Percentiles rank a stretch among this genome's conserved stretches.
Evolutionary conservation across 1,140 invertebrate species (phyloP).

Genomic region (Venturia canescens): DNA sequence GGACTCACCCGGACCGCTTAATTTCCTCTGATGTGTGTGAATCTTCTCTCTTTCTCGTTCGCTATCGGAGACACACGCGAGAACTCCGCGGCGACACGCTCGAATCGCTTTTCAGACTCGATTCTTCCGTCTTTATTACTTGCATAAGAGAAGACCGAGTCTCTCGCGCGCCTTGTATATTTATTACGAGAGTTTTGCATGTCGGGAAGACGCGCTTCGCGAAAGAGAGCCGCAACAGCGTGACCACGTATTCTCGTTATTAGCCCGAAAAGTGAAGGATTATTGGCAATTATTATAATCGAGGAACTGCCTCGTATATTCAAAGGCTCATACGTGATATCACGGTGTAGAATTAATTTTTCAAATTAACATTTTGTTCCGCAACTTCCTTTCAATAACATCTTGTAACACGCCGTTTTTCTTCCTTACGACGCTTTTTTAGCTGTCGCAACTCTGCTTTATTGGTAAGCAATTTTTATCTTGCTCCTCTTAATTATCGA

Average conservation of each 20-base stretch:
- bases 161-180: conserved; percentile 10
- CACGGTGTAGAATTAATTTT: not conserved
- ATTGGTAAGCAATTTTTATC: not conserved
- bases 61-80: conserved; percentile 35
- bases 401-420: not conserved
- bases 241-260: conserved; percentile 54
- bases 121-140: conserved; percentile 30
- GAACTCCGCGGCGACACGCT: conserved; percentile 36
- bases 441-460: not conserved
- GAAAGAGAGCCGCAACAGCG: conserved; percentile 51
- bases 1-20: conserved; percentile 37
- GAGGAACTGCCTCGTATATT: conserved; percentile 29
- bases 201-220: conserved; percentile 29
- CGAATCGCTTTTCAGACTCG: conserved; percentile 17
- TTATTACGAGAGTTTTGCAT: conserved; percentile 43
- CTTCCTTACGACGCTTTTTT: not conserved
- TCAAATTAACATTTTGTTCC: not conserved
- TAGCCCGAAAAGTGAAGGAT: conserved; percentile 61
- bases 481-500: not conserved
- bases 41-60: conserved; percentile 27
- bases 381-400: not conserved
- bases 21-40: conserved; percentile 45
- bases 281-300: conserved; percentile 65
- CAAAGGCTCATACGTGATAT: not conserved
- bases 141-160: not conserved